These are phyloP conservation scores for Phalangium opilio DNA, from an alignment of 2,888 invertebrate genomes.

Conservation along the genomic window DNA sequence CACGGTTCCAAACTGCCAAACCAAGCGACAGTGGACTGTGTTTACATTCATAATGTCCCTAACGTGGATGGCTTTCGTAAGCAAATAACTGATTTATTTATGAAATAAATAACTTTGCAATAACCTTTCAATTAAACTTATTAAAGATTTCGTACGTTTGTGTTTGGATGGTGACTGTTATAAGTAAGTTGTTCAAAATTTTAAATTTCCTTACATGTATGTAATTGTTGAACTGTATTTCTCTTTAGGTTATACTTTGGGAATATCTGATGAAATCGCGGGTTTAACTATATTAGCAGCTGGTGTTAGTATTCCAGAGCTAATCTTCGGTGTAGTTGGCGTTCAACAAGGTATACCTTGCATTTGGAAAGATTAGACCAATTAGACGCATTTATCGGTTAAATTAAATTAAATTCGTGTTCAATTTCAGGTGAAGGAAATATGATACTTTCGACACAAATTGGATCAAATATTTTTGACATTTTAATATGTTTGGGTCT, in stretches of 20 bases:
- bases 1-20: constrained; percentile 68
- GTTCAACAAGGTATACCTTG: constrained; percentile 13
- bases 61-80: constrained; percentile 68
- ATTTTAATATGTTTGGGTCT: constrained; percentile 62
- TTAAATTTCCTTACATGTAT: no score
- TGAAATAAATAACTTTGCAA: no score
- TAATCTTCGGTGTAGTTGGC: constrained; percentile 17
- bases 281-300: constrained; percentile 21
- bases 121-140: no score
- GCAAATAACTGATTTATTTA: no score
- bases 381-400: no score
- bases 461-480: constrained; percentile 78
- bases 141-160: constrained; percentile 60
- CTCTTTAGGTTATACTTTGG: constrained; percentile 18
- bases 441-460: constrained; percentile 79
- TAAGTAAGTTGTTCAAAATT: constrained; percentile 13
- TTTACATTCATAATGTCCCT: constrained; percentile 83
- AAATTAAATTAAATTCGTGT: no score
- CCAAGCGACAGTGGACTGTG: constrained; percentile 60
- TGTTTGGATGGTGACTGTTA: constrained; percentile 90
- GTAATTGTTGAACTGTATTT: no score
- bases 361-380: no score
- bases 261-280: constrained; percentile 18
- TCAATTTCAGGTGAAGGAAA: constrained; percentile 18
- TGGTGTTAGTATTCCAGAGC: constrained; percentile 19